Conservation (phyloP, 1,140 invertebrate species). For the Prorops nasuta region DNA sequence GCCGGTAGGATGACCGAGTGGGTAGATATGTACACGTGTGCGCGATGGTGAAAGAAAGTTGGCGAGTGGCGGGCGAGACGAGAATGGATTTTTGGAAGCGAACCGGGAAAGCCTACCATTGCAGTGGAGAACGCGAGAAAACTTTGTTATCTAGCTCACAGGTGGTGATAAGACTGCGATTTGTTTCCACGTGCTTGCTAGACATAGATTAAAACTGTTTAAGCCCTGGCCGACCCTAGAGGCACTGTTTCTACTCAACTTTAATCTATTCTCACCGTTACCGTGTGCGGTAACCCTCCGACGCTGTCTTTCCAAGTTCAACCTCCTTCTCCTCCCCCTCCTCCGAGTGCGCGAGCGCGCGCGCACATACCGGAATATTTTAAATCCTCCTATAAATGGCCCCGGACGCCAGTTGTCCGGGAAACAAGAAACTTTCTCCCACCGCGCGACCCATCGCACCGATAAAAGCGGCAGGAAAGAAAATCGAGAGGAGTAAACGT, state of each 20-base stretch:
- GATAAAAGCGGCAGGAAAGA: too few relatives aligned
- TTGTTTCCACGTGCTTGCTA: slow-evolving; percentile 40
- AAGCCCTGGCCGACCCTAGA: slow-evolving; percentile 26
- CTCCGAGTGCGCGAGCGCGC: slow-evolving; percentile 21
- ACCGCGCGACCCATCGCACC: too few relatives aligned
- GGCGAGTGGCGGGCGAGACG: slow-evolving; percentile 10
- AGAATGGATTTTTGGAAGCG: slow-evolving; percentile 11
- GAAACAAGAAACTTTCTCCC: too few relatives aligned
- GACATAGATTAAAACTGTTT: slow-evolving; percentile 43
- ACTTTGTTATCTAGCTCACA: slow-evolving; percentile 46
- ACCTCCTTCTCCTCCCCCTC: slow-evolving; percentile 25
- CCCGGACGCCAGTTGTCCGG: too few relatives aligned
- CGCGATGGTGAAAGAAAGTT: slow-evolving; percentile 6
- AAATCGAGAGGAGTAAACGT: too few relatives aligned
- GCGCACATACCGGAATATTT: slow-evolving; percentile 2
- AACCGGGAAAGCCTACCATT: slow-evolving; percentile 5
- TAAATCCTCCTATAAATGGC: slow-evolving; percentile 17
- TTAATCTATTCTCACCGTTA: slow-evolving; percentile 41
- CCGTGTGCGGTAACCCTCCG: slow-evolving; percentile 25
- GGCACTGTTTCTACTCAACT: slow-evolving; percentile 31
- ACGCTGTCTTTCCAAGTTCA: slow-evolving; percentile 26
- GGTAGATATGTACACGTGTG: slow-evolving; percentile 2
- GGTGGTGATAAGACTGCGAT: slow-evolving; percentile 46
- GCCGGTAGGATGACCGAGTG: slow-evolving; percentile 11
- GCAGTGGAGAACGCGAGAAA: slow-evolving; percentile 15